Percentiles rank a stretch among this genome's conserved stretches.
Evolutionary conservation across 2,797 vertebrate genomes (phyloP).

Genomic region (Microctenopoma stevenorrisi): DNA sequence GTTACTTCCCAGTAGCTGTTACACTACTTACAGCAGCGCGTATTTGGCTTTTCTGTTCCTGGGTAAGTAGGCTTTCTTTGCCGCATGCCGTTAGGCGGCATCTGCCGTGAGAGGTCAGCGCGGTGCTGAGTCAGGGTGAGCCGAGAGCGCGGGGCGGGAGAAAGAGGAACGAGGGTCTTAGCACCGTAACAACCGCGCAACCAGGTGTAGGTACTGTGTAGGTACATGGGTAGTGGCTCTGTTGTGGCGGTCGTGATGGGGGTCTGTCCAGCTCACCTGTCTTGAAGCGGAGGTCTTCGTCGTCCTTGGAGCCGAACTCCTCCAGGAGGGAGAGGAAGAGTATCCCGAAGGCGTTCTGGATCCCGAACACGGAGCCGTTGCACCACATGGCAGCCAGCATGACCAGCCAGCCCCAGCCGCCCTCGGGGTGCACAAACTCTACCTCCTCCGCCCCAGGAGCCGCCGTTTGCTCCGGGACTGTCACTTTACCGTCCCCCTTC

Average conservation of each 20-base stretch:
- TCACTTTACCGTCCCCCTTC: conserved; percentile 49
- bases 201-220: too few species aligned
- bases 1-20: conserved; percentile 16
- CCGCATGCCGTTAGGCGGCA: too few species aligned
- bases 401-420: conserved; percentile 97
- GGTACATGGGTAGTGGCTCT: too few species aligned
- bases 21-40: neutral
- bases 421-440: conserved; percentile 87
- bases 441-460: conserved; percentile 17
- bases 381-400: conserved; percentile 98
- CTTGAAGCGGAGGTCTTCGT: conserved; percentile 87
- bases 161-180: too few species aligned
- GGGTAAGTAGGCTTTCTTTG: too few species aligned
- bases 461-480: conserved; percentile 8
- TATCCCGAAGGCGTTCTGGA: conserved; percentile 96
- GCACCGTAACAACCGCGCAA: too few species aligned
- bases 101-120: too few species aligned
- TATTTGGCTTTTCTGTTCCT: too few species aligned
- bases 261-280: conserved; percentile 83
- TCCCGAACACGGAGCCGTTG: conserved; percentile 96
- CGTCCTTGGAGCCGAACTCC: conserved; percentile 84
- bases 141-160: too few species aligned
- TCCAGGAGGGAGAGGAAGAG: conserved; percentile 88
- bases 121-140: too few species aligned
- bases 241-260: too few species aligned